Conservation (phyloP, 2,113 vertebrate genomes). For the Periophthalmus modestus region DNA sequence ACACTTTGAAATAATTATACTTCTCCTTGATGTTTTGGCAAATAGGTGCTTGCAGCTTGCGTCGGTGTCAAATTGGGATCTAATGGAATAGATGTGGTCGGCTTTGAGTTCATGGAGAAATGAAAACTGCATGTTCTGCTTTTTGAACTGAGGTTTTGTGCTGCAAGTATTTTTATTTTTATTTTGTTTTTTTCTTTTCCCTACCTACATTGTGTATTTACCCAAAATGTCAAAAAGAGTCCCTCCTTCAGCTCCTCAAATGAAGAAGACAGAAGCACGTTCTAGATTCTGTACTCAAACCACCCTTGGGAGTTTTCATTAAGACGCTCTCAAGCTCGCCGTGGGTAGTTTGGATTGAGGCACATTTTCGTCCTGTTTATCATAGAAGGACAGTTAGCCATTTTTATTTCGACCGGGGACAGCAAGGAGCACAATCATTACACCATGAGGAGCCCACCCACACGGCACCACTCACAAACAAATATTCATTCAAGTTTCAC, state of each 20-base stretch:
- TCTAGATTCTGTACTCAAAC: slow-evolving; percentile 20
- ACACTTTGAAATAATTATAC: neutral
- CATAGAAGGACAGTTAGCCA: neutral
- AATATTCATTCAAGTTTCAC: slow-evolving; percentile 38
- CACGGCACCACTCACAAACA: too few species aligned
- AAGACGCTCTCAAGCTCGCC: slow-evolving; percentile 20
- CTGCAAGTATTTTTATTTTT: slow-evolving; percentile 33
- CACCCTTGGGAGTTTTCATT: slow-evolving; percentile 14
- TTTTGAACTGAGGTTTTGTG: slow-evolving; percentile 30
- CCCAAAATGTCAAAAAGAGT: slow-evolving; percentile 47
- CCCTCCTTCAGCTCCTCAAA: slow-evolving; percentile 48
- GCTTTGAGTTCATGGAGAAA: slow-evolving; percentile 29
- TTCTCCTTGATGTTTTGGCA: neutral
- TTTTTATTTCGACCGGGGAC: slow-evolving; percentile 8
- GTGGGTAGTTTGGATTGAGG: slow-evolving; percentile 10
- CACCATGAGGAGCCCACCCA: slow-evolving; percentile 13
- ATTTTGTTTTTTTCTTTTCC: slow-evolving; percentile 34
- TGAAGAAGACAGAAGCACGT: slow-evolving; percentile 7
- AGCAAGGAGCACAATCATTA: slow-evolving; percentile 36
- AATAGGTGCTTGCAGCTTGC: neutral
- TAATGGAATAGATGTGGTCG: slow-evolving; percentile 31
- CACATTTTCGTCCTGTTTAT: slow-evolving; percentile 13
- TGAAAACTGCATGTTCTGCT: slow-evolving; percentile 30
- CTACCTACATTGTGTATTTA: slow-evolving; percentile 51
- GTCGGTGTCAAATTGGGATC: slow-evolving; percentile 3